Conservation (phyloP, 2,888 invertebrate species). For the Dascillus cervinus region DNA sequence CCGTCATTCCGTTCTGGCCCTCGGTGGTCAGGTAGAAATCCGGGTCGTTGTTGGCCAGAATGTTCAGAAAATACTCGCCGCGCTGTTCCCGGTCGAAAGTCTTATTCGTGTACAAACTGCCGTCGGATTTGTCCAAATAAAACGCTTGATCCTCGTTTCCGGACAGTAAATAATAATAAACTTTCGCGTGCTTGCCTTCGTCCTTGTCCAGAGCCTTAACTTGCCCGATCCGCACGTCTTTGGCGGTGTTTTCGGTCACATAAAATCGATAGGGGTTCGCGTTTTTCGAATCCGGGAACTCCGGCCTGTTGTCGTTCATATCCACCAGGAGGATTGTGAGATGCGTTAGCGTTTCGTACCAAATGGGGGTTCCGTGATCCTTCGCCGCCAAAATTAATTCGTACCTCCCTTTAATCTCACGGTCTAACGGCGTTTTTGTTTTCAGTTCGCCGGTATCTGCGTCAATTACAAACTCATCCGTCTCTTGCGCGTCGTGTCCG, state of each 20-base stretch:
- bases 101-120: constrained; percentile 69
- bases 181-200: constrained; percentile 70
- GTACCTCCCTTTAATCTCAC: constrained; percentile 62
- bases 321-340: constrained; percentile 70
- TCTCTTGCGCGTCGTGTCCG: constrained; percentile 61
- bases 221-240: constrained; percentile 58
- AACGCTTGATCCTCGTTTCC: constrained; percentile 75
- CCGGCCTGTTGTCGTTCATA: constrained; percentile 73
- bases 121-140: constrained; percentile 70
- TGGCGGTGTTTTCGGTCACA: constrained; percentile 62
- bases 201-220: constrained; percentile 69
- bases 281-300: constrained; percentile 56
- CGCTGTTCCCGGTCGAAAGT: constrained; percentile 76
- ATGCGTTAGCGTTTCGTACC: constrained; percentile 69
- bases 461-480: constrained; percentile 75
- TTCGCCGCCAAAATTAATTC: constrained; percentile 68
- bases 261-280: constrained; percentile 59
- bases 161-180: constrained; percentile 74
- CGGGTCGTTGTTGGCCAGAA: constrained; percentile 79
- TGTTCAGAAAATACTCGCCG: constrained; percentile 64
- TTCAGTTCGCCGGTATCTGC: constrained; percentile 70
- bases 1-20: constrained; percentile 43
- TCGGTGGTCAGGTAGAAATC: constrained; percentile 55
- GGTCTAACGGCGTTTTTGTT: constrained; percentile 70
- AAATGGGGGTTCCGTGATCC: constrained; percentile 75